Evolutionary conservation across 1,140 invertebrate species (phyloP).

Genomic region (Aleiodes sp.): DNA sequence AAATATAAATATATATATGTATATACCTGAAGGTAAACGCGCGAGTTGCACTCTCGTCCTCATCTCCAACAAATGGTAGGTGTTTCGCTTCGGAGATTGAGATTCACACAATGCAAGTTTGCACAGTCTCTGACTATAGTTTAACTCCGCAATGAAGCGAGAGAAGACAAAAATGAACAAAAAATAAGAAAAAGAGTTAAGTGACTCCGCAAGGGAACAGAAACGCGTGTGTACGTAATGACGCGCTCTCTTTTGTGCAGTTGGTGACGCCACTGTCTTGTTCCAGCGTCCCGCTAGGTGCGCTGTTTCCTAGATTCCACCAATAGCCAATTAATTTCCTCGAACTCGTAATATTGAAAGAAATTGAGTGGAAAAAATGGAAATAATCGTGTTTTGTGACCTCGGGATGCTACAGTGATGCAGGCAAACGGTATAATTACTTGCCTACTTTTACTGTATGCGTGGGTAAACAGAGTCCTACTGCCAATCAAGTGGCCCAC

Average conservation of each 20-base stretch:
- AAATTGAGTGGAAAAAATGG: background rate
- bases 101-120: constrained; percentile 14
- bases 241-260: background rate
- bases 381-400: background rate
- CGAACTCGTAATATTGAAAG: background rate
- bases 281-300: too few species aligned
- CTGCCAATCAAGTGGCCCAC: constrained; percentile 15
- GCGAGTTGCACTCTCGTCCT: background rate
- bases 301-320: background rate
- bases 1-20: too few species aligned
- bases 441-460: background rate
- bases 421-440: constrained; percentile 26
- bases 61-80: background rate
- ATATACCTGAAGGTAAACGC: background rate
- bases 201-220: background rate
- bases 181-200: background rate
- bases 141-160: background rate
- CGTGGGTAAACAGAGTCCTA: constrained; percentile 21
- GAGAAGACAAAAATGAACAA: too few species aligned
- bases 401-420: constrained; percentile 26
- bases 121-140: constrained; percentile 3
- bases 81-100: constrained; percentile 10
- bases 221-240: background rate
- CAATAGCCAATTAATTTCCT: background rate
- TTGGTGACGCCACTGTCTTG: background rate